Evolutionary conservation across 2,888 invertebrate genomes (phyloP).

Genomic region (Apotomis turbidana): DNA sequence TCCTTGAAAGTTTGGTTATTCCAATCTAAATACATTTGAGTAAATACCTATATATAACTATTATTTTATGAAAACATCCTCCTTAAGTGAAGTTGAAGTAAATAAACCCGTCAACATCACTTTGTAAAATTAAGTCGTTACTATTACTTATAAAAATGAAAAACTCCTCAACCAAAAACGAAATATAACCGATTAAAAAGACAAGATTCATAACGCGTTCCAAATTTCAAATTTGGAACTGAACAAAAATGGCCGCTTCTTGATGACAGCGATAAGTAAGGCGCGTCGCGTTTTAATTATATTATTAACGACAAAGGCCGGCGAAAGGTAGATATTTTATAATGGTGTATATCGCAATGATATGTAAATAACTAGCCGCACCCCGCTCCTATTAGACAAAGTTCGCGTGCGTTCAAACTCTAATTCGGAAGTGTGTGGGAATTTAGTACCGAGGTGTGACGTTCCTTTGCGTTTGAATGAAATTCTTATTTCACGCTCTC

Average conservation of each 20-base stretch:
- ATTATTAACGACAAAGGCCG: slow-evolving; percentile 80
- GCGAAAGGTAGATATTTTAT: slow-evolving; percentile 81
- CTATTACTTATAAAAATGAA: too few species aligned
- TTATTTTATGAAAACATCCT: too few species aligned
- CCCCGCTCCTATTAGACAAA: slow-evolving; percentile 67
- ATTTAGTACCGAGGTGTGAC: slow-evolving; percentile 74
- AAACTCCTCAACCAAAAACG: background rate
- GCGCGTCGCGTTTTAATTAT: slow-evolving; percentile 83
- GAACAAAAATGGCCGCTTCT: slow-evolving; percentile 51
- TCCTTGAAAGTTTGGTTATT: background rate
- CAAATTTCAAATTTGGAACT: slow-evolving; percentile 38
- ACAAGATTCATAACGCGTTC: background rate
- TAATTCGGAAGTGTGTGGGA: slow-evolving; percentile 77
- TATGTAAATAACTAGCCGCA: slow-evolving; percentile 81
- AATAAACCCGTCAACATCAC: too few species aligned
- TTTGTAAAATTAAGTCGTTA: too few species aligned
- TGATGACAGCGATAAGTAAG: slow-evolving; percentile 76
- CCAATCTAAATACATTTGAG: background rate
- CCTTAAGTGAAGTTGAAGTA: too few species aligned
- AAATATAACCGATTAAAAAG: background rate
- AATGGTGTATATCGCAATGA: slow-evolving; percentile 83
- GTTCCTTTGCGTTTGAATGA: slow-evolving; percentile 60
- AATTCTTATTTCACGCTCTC: slow-evolving; percentile 35
- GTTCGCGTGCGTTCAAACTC: slow-evolving; percentile 74
- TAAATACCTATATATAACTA: too few species aligned